Evolutionary conservation across 2,113 vertebrate genomes (phyloP), one percentile per base, ranked within the genome.

Genomic region (Ictalurus furcatus): DNA sequence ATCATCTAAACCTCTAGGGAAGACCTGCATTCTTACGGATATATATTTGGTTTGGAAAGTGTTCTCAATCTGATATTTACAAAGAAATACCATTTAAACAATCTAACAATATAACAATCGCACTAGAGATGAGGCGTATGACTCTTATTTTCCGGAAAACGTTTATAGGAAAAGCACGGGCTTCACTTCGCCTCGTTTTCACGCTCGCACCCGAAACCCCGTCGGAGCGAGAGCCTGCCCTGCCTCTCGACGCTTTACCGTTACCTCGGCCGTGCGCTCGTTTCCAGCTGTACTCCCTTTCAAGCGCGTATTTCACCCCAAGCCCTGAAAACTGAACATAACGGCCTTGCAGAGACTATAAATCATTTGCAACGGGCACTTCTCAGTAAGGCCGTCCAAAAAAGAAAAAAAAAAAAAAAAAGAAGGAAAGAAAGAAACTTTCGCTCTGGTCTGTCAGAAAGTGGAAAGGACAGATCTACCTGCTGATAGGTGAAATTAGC

Each of bases 401-500:
- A 54, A 76, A 25, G 25, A 28, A 25, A 13, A 21, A 13, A 44
- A 4, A 44, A 37, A 23, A 1, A 44, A 21, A 74, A 1, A 40
- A 40, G 19, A 28, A 78, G 28, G 28, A 14, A 54, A 6, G 7
- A n/a, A 17, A 58, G 9, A 56, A 59, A 7, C 59, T 48, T 80
- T n/a, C 12, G 1, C 48, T 71, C 3, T 14, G 44, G 63, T 71
- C 14, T 79, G 34, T 21, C 73, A 63, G 0, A 61, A 21, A 65
- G 28, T 58, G 59, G 80, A 82, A 59, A 56, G 61, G 85, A 34
- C 13, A 80, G 71, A 89, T 87, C 52, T 84, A 88, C 74, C 23
- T 58, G 59, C 67, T 52, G 80, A 59, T 30, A n/a, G 17, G 69
- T 69, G 74, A 89, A 89, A 87, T 88, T 67, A 37, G 76, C 82